Evolutionary conservation across 1,140 invertebrate species (phyloP), one percentile per base, ranked within the genome.

Genomic region (Halyomorpha halys): DNA sequence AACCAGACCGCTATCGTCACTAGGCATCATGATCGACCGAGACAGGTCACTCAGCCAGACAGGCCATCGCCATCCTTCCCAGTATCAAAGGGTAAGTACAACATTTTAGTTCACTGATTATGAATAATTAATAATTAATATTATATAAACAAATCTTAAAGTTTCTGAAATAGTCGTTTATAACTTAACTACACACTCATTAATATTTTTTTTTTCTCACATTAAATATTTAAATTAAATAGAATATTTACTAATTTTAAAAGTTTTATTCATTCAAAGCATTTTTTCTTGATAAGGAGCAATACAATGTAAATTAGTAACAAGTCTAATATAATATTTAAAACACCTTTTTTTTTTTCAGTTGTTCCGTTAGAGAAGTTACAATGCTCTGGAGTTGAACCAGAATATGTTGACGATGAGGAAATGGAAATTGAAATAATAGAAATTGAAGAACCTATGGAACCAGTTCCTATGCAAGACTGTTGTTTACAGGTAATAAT

Each of bases 351-450:
- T 39, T 39, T 13, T 39, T 39, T 56, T 56, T 13, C 14, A 56
- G 53, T 56, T 1, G 68, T 69, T 59, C 68, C 68, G 25, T 60
- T 69, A 15, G 66, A 69, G 44, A 66, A 64, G 59, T 59, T 69
- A 14, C 68, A 68, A 47, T 65, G 64, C 45, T 34, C 59, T 19
- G 65, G 63, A 23, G 59, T 61, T 23, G 54, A 63, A 34, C 30
- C 27, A 4, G 66, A 67, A 4, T 64, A 62, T 21, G 65, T 65
- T 14, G 62, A 65, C 14, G 62, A 81, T 15, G 83, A 86, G 65
- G 86, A 87, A 67, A 86, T 88, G 71, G 85, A 89, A 68, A 75
- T 89, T 67, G 87, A 91, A 78, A 87, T 90, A 66, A 86, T 89
- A 62, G 87, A 90, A 74, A 82, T 91, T 0, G 86, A 87, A 72